Base-by-base conservation (phyloP, 2,797 vertebrate genomes). In the Margarornis squamiger region DNA sequence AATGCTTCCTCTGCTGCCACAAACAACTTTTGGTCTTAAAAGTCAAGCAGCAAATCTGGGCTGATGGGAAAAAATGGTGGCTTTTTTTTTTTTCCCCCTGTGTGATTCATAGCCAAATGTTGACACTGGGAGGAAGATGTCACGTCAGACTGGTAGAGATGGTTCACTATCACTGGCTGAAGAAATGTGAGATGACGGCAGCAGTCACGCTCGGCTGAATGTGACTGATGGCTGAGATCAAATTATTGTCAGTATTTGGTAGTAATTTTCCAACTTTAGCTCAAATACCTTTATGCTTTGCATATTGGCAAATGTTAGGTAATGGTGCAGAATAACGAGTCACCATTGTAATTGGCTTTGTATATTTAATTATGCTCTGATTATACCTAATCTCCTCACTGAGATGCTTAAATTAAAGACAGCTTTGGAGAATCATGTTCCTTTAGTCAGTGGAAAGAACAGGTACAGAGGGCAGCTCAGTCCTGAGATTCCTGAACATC, bases 11-110 rank as follows among this genome's bases (percentile, higher is more conserved):
- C 38, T 36, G 38, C 88, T 93, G 77, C 91, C 97, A 97, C 71
- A 93, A 96, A 96, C 62, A 92, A 65, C 65, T 43, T 95, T 87
- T 38, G 27, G 49, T 87, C 66, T 68, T 71, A 81, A 93, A 85
- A 79, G 39, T 71, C 67, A 95, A 85, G 41, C 85, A 91, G 88
- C 32, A 78, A 96, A 76, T 67, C 29, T 18, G 6, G 14, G 51
- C 51, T 49, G 96, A 10, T 41, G 29, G 70, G 67, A 27, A 70
- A 76, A 94, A 95, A 73, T n/a, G 1, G 15, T 54, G 24, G 6
- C 38, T 39, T 61, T 21, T 1, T 8, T 63, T 62, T 32, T 48
- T 10, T 61, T 7, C 8, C 7, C 8, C 19, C 62, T 32, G 17
- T 24, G 18, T 91, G 86, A 81, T 88, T 23, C 78, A 80, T 30